These are phyloP conservation scores for Nebria ingens DNA, from an alignment of 1,140 invertebrate species.

Conservation along the genomic window DNA sequence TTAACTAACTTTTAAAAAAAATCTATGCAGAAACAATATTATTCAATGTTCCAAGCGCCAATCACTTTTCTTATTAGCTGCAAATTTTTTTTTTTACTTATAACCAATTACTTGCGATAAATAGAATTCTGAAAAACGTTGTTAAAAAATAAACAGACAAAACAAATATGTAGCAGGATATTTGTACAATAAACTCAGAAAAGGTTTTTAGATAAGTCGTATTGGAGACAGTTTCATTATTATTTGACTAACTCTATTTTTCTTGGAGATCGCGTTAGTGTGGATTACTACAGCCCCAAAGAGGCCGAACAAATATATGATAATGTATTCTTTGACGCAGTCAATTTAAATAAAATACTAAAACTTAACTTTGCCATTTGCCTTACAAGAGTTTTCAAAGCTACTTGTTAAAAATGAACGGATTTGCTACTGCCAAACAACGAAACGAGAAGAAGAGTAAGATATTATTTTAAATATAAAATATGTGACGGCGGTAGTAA, in stretches of 20 bases:
- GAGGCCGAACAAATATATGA: conserved; percentile 3
- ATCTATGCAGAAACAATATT: too few species aligned
- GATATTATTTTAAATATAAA: not conserved
- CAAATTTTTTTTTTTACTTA: too few species aligned
- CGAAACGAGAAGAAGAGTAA: not conserved
- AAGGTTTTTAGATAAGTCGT: not conserved
- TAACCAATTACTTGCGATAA: too few species aligned
- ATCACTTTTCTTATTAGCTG: too few species aligned
- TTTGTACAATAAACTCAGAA: too few species aligned
- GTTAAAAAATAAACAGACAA: too few species aligned
- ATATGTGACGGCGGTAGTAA: too few species aligned
- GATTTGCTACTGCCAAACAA: not conserved
- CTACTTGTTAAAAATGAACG: conserved; percentile 1
- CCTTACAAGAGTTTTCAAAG: not conserved
- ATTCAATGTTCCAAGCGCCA: too few species aligned
- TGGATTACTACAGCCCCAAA: not conserved
- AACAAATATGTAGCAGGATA: too few species aligned
- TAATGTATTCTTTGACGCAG: not conserved
- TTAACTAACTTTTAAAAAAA: too few species aligned
- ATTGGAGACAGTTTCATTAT: not conserved
- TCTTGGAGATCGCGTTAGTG: not conserved
- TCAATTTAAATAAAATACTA: conserved; percentile 10
- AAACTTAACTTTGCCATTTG: conserved; percentile 5
- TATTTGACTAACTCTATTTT: conserved; percentile 1
- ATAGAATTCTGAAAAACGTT: too few species aligned